These are phyloP conservation scores for Hybos culiciformis DNA, from an alignment of 2,888 invertebrate genomes.

Conservation along the genomic window DNA sequence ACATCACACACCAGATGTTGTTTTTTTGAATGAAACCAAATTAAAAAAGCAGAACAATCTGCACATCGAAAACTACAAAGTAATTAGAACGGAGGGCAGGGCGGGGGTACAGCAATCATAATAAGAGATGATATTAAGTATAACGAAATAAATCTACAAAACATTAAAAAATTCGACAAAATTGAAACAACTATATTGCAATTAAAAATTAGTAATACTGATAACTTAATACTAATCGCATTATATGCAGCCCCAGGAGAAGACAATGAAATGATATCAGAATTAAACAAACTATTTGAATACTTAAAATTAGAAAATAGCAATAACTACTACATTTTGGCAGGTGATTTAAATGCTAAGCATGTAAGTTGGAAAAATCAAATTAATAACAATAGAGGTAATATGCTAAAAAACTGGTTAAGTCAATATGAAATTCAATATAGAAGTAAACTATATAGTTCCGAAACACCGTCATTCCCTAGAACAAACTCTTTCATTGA, in stretches of 20 bases:
- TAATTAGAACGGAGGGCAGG: no score
- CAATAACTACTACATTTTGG: conserved; percentile 1
- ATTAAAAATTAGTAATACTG: not conserved
- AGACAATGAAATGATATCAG: not conserved
- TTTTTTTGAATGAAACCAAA: no score
- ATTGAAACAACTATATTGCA: not conserved
- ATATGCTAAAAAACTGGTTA: not conserved
- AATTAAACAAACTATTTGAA: not conserved
- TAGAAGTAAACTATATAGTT: not conserved
- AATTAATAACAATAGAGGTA: not conserved
- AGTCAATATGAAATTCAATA: not conserved
- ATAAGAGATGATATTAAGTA: not conserved
- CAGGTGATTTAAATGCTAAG: not conserved
- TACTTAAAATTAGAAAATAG: not conserved
- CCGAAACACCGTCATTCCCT: not conserved
- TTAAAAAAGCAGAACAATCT: no score
- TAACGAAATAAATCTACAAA: not conserved
- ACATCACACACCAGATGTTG: no score
- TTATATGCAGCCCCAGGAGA: not conserved
- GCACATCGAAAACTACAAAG: no score
- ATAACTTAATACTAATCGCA: not conserved
- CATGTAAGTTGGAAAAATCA: not conserved
- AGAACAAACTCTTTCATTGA: not conserved
- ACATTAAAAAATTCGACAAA: not conserved
- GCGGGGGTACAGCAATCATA: not conserved